These are phyloP conservation scores for Pyrrhura leucotis DNA, from an alignment of 2,797 vertebrate genomes.

Conservation along the genomic window DNA sequence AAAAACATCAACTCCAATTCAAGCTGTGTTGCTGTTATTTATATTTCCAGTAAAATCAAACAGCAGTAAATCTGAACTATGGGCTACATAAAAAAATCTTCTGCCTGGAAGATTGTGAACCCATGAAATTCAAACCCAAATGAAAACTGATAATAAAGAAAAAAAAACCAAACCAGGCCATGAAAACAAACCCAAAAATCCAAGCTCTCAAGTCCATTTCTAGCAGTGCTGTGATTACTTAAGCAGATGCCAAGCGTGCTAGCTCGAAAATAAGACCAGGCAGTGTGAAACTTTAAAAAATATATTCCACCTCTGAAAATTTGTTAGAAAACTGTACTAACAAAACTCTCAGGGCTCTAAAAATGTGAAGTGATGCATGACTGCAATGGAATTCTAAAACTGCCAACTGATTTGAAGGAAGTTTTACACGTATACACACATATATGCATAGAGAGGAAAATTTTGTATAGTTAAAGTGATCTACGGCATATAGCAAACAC, in stretches of 20 bases:
- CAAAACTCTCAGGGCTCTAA: neutral
- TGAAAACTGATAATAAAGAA: neutral
- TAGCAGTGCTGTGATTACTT: neutral
- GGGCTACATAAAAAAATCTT: neutral
- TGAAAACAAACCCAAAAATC: neutral
- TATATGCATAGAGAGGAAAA: neutral
- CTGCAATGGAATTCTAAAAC: neutral
- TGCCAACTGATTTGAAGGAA: neutral
- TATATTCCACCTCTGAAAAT: neutral
- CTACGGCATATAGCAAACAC: neutral
- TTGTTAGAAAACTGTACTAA: neutral
- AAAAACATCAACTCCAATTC: neutral
- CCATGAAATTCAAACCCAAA: neutral
- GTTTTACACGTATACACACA: neutral
- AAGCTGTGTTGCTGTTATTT: neutral
- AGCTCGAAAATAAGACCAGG: neutral
- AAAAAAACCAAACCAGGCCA: neutral
- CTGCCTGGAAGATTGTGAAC: neutral
- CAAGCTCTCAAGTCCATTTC: neutral
- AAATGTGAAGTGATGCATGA: neutral
- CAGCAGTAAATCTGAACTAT: neutral
- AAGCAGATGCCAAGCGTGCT: neutral
- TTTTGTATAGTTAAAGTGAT: neutral
- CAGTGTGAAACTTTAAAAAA: neutral
- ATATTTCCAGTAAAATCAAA: neutral